Evolutionary conservation across 2,888 invertebrate genomes (phyloP).

Genomic region (Nomada lathburiana): DNA sequence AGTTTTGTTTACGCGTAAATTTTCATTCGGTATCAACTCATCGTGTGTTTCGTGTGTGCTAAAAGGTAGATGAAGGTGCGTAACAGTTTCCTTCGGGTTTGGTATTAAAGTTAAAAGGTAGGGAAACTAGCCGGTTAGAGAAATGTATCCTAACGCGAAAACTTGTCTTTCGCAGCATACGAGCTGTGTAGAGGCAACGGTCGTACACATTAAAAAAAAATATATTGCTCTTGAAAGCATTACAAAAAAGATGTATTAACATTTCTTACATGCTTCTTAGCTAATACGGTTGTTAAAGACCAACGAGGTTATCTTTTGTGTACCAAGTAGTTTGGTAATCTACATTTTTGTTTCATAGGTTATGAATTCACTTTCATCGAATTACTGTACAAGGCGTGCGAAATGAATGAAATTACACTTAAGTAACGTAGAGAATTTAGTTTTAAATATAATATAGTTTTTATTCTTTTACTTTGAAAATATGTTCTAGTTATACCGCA

Average conservation of each 20-base stretch:
- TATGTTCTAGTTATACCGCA: constrained; percentile 6
- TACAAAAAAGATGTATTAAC: constrained; percentile 13
- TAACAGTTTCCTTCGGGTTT: constrained; percentile 63
- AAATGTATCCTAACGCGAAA: constrained; percentile 61
- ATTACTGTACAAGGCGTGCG: constrained; percentile 19
- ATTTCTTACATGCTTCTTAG: constrained; percentile 3
- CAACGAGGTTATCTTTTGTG: constrained; percentile 30
- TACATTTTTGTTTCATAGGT: constrained; percentile 65
- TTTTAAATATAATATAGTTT: constrained; percentile 3
- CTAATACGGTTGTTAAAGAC: constrained; percentile 10
- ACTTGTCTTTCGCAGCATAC: constrained; percentile 62
- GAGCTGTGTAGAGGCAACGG: constrained; percentile 56
- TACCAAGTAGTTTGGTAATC: constrained; percentile 43
- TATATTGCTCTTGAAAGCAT: constrained; percentile 29
- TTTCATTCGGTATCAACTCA: constrained; percentile 81
- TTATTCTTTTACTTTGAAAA: background rate
- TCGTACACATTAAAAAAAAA: constrained; percentile 61
- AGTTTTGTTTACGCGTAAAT: constrained; percentile 88
- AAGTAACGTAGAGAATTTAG: background rate
- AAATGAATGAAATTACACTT: constrained; percentile 16
- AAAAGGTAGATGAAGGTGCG: constrained; percentile 89
- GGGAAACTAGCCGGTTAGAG: constrained; percentile 35
- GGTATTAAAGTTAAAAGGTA: constrained; percentile 55
- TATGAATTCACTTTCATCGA: constrained; percentile 55
- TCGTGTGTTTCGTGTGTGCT: constrained; percentile 79